Conservation (phyloP, 2,888 invertebrate genomes). For the Omphaloscelis lunosa region DNA sequence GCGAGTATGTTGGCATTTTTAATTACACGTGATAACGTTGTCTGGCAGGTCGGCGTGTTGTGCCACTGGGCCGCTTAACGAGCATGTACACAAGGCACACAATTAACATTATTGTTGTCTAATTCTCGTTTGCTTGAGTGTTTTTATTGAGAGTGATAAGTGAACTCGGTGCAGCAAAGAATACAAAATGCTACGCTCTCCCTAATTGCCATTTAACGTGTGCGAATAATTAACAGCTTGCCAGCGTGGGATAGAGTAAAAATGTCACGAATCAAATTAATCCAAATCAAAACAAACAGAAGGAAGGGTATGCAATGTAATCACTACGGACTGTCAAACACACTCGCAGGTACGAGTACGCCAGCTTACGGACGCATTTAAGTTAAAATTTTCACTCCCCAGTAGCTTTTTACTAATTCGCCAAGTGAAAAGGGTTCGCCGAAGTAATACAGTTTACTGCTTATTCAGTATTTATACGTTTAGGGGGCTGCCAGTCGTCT, state of each 20-base stretch:
- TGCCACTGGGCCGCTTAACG: slow-evolving; percentile 74
- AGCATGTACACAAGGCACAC: slow-evolving; percentile 70
- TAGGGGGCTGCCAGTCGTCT: slow-evolving; percentile 85
- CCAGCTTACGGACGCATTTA: slow-evolving; percentile 87
- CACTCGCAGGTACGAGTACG: slow-evolving; percentile 88
- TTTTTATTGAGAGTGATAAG: slow-evolving; percentile 76
- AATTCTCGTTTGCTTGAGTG: slow-evolving; percentile 79
- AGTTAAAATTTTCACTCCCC: slow-evolving; percentile 91
- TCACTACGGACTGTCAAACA: slow-evolving; percentile 90
- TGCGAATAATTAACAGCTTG: slow-evolving; percentile 67
- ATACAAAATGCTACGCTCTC: slow-evolving; percentile 46
- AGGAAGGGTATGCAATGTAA: slow-evolving; percentile 88
- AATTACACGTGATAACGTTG: slow-evolving; percentile 88
- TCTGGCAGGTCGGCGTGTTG: slow-evolving; percentile 73
- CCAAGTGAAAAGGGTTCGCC: slow-evolving; percentile 91
- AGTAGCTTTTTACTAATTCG: slow-evolving; percentile 91
- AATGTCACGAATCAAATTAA: slow-evolving; percentile 89
- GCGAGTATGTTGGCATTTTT: slow-evolving; percentile 89
- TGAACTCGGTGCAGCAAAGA: slow-evolving; percentile 50
- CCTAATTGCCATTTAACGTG: slow-evolving; percentile 61
- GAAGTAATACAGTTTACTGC: slow-evolving; percentile 91
- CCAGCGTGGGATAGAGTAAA: slow-evolving; percentile 69
- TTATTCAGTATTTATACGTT: slow-evolving; percentile 91
- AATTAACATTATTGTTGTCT: slow-evolving; percentile 76
- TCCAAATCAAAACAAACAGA: slow-evolving; percentile 88